Evolutionary conservation across 2,113 vertebrate species (phyloP).

Genomic region (Salminus brasiliensis): DNA sequence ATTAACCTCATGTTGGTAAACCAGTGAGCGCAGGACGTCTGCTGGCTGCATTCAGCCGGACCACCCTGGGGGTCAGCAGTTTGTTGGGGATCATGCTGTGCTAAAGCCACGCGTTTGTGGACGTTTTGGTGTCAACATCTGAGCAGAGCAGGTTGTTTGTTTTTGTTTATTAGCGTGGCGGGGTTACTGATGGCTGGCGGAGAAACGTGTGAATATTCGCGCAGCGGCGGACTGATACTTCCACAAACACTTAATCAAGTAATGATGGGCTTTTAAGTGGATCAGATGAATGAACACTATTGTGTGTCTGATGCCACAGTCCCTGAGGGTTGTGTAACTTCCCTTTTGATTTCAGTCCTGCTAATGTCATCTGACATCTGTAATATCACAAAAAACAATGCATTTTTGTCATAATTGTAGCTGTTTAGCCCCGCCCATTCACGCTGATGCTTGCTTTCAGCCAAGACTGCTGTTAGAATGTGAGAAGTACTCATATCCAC

Average conservation of each 20-base stretch:
- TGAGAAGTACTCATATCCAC: not conserved
- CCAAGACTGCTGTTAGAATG: no score
- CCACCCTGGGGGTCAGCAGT: slow-evolving; percentile 50
- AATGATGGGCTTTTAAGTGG: not conserved
- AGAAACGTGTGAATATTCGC: slow-evolving; percentile 19
- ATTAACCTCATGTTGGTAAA: slow-evolving; percentile 55
- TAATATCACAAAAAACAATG: no score
- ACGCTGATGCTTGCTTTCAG: no score
- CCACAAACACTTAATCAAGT: not conserved
- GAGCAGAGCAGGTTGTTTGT: slow-evolving; percentile 21
- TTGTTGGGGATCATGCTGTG: slow-evolving; percentile 52
- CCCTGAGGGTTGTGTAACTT: not conserved
- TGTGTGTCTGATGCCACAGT: not conserved
- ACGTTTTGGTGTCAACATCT: slow-evolving; percentile 16
- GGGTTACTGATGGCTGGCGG: slow-evolving; percentile 33
- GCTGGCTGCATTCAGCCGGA: slow-evolving; percentile 39
- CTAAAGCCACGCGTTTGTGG: slow-evolving; percentile 36
- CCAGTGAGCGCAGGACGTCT: slow-evolving; percentile 33
- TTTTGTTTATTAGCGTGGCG: slow-evolving; percentile 39
- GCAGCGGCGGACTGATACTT: slow-evolving; percentile 4
- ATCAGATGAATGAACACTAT: not conserved
- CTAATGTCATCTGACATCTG: not conserved
- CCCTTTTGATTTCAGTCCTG: no score
- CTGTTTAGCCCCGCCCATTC: no score
- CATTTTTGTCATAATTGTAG: no score